Evolutionary conservation across 2,797 vertebrate genomes (phyloP).

Genomic region (Eulemur albifrons): DNA sequence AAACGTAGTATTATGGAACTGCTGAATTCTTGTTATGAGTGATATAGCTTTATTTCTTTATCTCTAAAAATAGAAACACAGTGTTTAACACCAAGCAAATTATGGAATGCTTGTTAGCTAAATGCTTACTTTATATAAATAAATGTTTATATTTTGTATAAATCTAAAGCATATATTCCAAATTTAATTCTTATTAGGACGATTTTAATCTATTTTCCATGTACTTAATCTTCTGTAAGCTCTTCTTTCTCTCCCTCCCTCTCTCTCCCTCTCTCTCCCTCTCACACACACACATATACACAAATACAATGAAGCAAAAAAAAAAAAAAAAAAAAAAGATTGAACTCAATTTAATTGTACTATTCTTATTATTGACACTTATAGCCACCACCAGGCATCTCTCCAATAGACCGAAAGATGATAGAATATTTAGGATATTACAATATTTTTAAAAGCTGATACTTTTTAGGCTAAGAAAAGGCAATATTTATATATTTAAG

Average conservation of each 20-base stretch:
- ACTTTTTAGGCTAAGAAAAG: background rate
- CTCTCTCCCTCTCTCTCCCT: background rate
- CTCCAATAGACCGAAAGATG: background rate
- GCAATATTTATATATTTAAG: background rate
- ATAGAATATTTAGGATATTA: background rate
- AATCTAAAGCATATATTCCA: background rate
- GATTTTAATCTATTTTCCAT: background rate
- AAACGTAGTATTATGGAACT: background rate
- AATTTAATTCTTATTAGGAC: background rate
- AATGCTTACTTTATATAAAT: background rate
- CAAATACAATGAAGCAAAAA: background rate
- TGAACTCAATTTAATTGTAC: background rate
- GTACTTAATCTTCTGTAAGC: background rate
- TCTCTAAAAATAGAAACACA: background rate
- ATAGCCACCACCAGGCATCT: background rate
- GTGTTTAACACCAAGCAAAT: background rate
- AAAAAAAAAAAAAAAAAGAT: background rate
- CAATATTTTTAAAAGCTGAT: background rate
- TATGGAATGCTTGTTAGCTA: background rate
- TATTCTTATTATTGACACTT: background rate
- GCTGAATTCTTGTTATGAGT: background rate
- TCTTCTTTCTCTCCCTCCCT: background rate
- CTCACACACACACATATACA: background rate
- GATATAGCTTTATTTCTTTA: background rate
- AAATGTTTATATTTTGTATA: background rate